phyloP scores from a whole-genome alignment of 2,888 invertebrate species.

The Pseudolycoriella hygida region DNA sequence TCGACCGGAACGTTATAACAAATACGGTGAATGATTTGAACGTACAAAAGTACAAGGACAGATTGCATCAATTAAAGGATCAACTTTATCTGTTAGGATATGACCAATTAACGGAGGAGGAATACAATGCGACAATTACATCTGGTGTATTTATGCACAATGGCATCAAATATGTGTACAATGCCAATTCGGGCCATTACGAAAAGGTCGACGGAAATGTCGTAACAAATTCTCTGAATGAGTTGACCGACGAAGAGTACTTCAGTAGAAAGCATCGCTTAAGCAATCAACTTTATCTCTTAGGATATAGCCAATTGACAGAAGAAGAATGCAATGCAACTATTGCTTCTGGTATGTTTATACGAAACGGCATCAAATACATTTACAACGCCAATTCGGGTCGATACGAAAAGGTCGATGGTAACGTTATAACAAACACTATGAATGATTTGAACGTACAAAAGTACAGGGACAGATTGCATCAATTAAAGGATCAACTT shows the following conservation, averaged over 20 bases:
- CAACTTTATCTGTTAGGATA: neutral
- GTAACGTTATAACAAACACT: neutral
- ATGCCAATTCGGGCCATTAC: slow-evolving; percentile 1
- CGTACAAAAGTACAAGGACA: neutral
- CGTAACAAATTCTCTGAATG: too few relatives aligned
- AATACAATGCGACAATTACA: slow-evolving; percentile 1
- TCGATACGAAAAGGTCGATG: neutral
- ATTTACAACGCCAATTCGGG: neutral
- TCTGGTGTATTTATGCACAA: slow-evolving; percentile 3
- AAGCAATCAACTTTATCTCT: neutral
- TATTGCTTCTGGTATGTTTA: slow-evolving; percentile 1
- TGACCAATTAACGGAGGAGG: neutral
- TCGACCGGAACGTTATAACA: too few relatives aligned
- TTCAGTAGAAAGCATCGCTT: neutral
- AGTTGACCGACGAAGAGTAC: slow-evolving; percentile 1
- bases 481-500: neutral
- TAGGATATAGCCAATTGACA: slow-evolving; percentile 2
- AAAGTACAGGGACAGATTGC: neutral
- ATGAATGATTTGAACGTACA: neutral
- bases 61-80: neutral
- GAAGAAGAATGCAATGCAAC: neutral
- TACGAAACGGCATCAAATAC: neutral
- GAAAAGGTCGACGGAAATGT: neutral
- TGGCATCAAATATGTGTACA: slow-evolving; percentile 5
- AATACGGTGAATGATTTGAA: neutral